phyloP scores from a whole-genome alignment of 2,888 invertebrate genomes.

The Trachelus tabidus region DNA sequence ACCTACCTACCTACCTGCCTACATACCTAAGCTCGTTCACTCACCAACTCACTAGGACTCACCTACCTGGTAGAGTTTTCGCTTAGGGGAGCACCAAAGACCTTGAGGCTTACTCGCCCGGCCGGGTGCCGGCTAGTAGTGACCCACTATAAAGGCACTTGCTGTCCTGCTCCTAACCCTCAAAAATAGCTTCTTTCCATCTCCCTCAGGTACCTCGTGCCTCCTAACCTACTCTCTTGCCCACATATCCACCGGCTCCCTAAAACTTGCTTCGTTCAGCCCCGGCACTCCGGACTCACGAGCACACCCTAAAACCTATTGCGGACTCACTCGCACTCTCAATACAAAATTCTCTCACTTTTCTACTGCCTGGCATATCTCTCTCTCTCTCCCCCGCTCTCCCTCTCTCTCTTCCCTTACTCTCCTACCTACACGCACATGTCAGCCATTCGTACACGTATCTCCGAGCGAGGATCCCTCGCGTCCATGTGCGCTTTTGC shows the following conservation, averaged over 20 bases:
- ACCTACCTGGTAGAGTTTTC: constrained; percentile 54
- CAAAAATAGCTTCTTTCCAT: constrained; percentile 48
- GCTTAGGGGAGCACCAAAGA: constrained; percentile 44
- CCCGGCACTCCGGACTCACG: constrained; percentile 27
- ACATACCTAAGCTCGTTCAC: constrained; percentile 37
- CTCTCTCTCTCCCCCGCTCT: constrained; percentile 15
- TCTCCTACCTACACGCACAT: constrained; percentile 23
- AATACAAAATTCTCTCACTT: constrained; percentile 21
- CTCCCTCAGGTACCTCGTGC: constrained; percentile 48
- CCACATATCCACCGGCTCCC: constrained; percentile 45
- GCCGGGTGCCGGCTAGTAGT: constrained; percentile 61
- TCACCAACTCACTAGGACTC: constrained; percentile 33
- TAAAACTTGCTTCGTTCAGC: constrained; percentile 47
- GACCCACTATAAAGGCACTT: constrained; percentile 66
- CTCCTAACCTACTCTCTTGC: constrained; percentile 60
- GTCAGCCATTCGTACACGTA: constrained; percentile 16
- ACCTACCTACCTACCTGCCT: neutral
- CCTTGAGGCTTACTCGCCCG: constrained; percentile 57
- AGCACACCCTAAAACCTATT: constrained; percentile 17
- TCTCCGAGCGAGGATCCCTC: constrained; percentile 21
- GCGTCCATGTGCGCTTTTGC: constrained; percentile 19
- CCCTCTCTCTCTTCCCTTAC: constrained; percentile 12
- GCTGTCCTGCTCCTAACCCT: constrained; percentile 58
- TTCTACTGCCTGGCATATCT: constrained; percentile 20
- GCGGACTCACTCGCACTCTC: constrained; percentile 23